phyloP scores from a whole-genome alignment of 1,140 invertebrate genomes.

The Megalonaias nervosa region DNA sequence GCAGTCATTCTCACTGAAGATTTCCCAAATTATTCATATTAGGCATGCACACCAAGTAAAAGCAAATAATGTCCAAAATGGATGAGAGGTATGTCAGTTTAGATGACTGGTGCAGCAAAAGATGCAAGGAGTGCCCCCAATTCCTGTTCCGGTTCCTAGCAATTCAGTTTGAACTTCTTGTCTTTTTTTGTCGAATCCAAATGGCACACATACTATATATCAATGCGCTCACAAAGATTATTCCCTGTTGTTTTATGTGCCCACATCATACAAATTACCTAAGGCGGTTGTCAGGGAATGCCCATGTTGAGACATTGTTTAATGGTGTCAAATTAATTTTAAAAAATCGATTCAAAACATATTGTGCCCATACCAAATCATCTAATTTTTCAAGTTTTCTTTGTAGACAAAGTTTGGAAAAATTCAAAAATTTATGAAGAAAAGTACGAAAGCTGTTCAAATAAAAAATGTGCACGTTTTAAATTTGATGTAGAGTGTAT shows the following conservation, averaged over 20 bases:
- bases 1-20: slow-evolving; percentile 14
- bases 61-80: not conserved
- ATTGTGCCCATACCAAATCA: too few species aligned
- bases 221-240: slow-evolving; percentile 33
- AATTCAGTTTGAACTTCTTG: slow-evolving; percentile 3
- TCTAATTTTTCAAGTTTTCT: too few species aligned
- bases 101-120: not conserved
- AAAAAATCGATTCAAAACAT: too few species aligned
- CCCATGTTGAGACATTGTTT: too few species aligned
- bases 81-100: not conserved
- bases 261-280: slow-evolving; percentile 54
- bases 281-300: slow-evolving; percentile 46
- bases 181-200: not conserved
- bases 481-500: too few species aligned
- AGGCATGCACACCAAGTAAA: slow-evolving; percentile 40
- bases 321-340: too few species aligned
- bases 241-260: slow-evolving; percentile 46
- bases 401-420: too few species aligned
- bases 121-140: not conserved
- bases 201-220: not conserved
- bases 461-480: too few species aligned
- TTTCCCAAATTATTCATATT: slow-evolving; percentile 32
- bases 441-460: too few species aligned
- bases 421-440: too few species aligned
- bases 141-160: slow-evolving; percentile 5